Evolutionary conservation across 2,888 invertebrate genomes (phyloP).

Genomic region (Caprella mutica): DNA sequence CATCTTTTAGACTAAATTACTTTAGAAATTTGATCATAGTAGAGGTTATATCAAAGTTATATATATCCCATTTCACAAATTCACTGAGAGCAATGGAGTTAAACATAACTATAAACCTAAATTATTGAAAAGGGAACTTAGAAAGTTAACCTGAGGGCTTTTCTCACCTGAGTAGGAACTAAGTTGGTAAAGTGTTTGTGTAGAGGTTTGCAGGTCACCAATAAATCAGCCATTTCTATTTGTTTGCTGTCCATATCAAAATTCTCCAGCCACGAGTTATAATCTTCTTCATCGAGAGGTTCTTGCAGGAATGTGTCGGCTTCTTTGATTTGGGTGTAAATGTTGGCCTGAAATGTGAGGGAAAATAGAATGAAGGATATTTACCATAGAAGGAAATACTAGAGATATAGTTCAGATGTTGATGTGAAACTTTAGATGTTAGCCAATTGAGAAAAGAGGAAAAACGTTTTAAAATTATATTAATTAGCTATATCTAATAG

Average conservation of each 20-base stretch:
- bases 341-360: slow-evolving; percentile 48
- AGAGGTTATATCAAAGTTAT: neutral
- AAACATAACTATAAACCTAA: too few relatives aligned
- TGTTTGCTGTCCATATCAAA: slow-evolving; percentile 45
- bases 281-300: slow-evolving; percentile 47
- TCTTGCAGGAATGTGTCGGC: slow-evolving; percentile 61
- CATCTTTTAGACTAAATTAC: neutral
- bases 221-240: slow-evolving; percentile 51
- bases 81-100: too few relatives aligned
- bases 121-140: too few relatives aligned
- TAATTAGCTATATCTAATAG: too few relatives aligned
- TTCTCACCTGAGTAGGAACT: slow-evolving; percentile 54
- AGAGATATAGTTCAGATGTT: neutral
- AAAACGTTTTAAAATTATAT: too few relatives aligned
- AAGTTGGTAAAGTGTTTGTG: slow-evolving; percentile 53
- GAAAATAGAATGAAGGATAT: neutral
- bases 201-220: slow-evolving; percentile 51
- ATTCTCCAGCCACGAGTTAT: slow-evolving; percentile 50
- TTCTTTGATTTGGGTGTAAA: slow-evolving; percentile 58
- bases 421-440: neutral
- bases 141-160: too few relatives aligned
- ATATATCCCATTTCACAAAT: too few relatives aligned
- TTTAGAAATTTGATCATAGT: neutral
- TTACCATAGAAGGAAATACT: neutral
- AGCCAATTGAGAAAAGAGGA: neutral